Percentiles rank a stretch among this genome's conserved stretches.
phyloP scores from a whole-genome alignment of 2,113 vertebrate genomes.

The Neoarius graeffei region DNA sequence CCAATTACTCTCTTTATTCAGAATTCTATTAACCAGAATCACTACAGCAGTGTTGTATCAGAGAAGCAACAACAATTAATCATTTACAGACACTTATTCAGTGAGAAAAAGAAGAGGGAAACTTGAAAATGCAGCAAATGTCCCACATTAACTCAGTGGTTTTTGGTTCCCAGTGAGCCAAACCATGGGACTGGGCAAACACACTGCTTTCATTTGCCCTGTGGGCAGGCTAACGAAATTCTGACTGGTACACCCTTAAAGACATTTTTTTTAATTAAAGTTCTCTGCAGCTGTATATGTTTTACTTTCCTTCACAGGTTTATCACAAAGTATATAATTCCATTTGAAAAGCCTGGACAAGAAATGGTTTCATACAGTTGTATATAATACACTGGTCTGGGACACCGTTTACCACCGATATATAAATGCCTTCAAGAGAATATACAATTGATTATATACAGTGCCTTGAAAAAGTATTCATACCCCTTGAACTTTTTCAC shows the following conservation, averaged over 20 bases:
- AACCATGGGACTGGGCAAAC: not conserved
- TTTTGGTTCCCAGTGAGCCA: not conserved
- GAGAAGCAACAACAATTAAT: not conserved
- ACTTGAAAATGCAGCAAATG: not conserved
- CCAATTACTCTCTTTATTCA: not conserved
- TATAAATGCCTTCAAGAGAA: no score
- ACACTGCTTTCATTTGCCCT: not conserved
- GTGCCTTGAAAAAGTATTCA: no score
- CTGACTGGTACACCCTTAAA: not conserved
- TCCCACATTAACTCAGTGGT: not conserved
- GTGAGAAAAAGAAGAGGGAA: not conserved
- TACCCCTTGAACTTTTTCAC: no score
- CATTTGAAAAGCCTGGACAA: not conserved
- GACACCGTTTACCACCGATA: not conserved
- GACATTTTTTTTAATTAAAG: not conserved
- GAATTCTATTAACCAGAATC: not conserved
- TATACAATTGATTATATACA: no score
- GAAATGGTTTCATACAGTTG: not conserved
- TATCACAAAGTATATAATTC: not conserved
- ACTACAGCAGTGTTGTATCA: not conserved
- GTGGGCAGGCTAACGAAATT: not conserved
- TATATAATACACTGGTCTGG: no score
- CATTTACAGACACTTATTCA: not conserved
- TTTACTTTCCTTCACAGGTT: not conserved
- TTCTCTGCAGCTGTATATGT: not conserved